Evolutionary conservation across 2,797 vertebrate species (phyloP).

Genomic region (Galagoides demidoff): DNA sequence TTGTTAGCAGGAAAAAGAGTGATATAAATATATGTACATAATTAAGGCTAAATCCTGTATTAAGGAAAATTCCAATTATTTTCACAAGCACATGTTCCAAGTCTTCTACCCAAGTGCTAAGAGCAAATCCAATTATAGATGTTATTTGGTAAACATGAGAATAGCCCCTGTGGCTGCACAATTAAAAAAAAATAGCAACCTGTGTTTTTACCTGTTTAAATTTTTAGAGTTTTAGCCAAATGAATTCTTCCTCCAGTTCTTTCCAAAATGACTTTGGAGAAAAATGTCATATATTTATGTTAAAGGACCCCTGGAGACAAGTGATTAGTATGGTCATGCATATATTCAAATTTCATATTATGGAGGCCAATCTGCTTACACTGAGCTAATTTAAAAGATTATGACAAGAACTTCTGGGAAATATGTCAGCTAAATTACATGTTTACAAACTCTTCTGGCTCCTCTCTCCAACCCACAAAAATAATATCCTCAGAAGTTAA

Average conservation of each 20-base stretch:
- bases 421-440: conserved; percentile 58
- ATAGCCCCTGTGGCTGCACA: not conserved
- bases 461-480: not conserved
- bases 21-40: not conserved
- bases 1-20: not conserved
- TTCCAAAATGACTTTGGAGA: not conserved
- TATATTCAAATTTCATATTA: conserved; percentile 39
- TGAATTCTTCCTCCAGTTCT: not conserved
- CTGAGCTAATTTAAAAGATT: conserved; percentile 56
- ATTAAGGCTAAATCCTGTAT: not conserved
- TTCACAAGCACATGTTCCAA: not conserved
- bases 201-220: conserved; percentile 4
- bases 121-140: conserved; percentile 50
- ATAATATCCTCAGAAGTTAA: not conserved
- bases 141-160: conserved; percentile 18
- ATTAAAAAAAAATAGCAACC: not conserved
- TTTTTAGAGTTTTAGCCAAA: not conserved
- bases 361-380: conserved; percentile 24
- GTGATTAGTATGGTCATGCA: not conserved
- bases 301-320: not conserved
- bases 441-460: conserved; percentile 54
- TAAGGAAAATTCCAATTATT: conserved; percentile 56
- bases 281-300: not conserved
- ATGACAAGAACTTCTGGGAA: conserved; percentile 43
- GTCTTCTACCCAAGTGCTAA: not conserved